Base-by-base conservation (phyloP, 2,797 vertebrate genomes). In the Sandelia bainsii region DNA sequence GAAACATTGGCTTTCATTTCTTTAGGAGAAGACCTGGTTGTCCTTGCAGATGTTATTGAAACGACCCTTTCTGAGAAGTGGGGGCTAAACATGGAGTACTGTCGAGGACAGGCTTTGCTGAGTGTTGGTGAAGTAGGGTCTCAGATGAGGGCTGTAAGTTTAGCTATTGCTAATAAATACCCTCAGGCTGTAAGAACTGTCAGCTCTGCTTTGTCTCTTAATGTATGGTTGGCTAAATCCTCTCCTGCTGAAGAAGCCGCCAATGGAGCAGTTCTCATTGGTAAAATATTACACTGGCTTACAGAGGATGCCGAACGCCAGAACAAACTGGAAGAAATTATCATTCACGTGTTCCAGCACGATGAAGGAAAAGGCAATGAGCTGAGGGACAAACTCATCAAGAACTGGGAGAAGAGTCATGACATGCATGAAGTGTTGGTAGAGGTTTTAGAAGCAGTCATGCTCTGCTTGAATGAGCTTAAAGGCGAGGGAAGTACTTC, bases 51-150 rank as follows among this genome's bases (percentile, higher is more conserved):
- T 1, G 69, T 87, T 14, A 77, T 96, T 20, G 93, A 92, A 64
- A 83, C 79, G 0, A 80, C 87, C 1, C 86, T 96, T 59, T 93
- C 94, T 42, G 92, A 94, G 73, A 95, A 95, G 52, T 95, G 94
- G 93, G 95, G 95, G 13, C 92, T 96, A 22, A 94, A 95, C 80
- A 94, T 96, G 93, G 92, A 89, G 60, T 92, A 89, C 42, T 96
- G 95, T 72, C 89, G 94, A 79, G 94, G 95, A 10, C 94, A 94
- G 77, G 89, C 93, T 23, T 79, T 85, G 67, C 72, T 93, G 53
- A 93, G 92, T 74, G 86, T 93, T 8, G 94, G 94, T 39, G 79
- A 84, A 39, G 83, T 91, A 4, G 93, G 93, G 46, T 75, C 80
- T 60, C 89, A 91, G 77, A 93, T 95, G 92, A 93, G 87, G 69